A percentile compares a stretch with the other conserved stretches of the same genome.
Evolutionary conservation across 1,140 invertebrate species (phyloP).

Genomic region (Pollicipes pollicipes): DNA sequence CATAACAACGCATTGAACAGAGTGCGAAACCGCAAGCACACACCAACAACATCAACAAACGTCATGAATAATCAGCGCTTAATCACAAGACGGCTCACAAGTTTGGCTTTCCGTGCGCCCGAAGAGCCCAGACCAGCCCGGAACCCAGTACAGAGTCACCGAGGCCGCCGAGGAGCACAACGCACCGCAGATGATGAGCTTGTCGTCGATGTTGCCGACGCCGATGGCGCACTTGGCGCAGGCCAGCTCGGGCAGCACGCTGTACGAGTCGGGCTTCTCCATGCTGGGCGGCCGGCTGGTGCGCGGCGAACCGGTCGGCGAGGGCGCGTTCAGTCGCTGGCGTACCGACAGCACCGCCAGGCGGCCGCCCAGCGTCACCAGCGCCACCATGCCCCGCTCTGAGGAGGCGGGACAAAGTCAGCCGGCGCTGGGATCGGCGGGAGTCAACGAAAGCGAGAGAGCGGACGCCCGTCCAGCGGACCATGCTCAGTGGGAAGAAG

Average conservation of each 20-base stretch:
- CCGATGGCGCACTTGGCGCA: conserved; percentile 53
- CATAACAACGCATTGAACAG: too few relatives aligned
- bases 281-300: conserved; percentile 22
- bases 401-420: conserved; percentile 20
- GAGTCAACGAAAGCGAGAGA: not conserved
- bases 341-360: conserved; percentile 44
- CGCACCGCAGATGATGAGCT: conserved; percentile 52
- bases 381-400: conserved; percentile 45
- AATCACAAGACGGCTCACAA: too few relatives aligned
- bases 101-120: too few relatives aligned
- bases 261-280: conserved; percentile 35
- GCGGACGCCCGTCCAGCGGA: not conserved
- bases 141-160: too few relatives aligned
- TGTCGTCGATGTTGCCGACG: conserved; percentile 44
- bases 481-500: not conserved
- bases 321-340: conserved; percentile 36
- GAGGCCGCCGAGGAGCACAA: too few relatives aligned
- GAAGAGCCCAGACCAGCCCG: too few relatives aligned
- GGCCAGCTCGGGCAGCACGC: conserved; percentile 44
- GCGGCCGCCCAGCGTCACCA: conserved; percentile 42
- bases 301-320: conserved; percentile 20
- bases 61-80: too few relatives aligned
- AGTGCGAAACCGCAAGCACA: too few relatives aligned
- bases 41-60: too few relatives aligned
- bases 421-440: conserved; percentile 10